Conservation (phyloP, 1,140 invertebrate species). For the Pseudomyrmex pallidus region DNA sequence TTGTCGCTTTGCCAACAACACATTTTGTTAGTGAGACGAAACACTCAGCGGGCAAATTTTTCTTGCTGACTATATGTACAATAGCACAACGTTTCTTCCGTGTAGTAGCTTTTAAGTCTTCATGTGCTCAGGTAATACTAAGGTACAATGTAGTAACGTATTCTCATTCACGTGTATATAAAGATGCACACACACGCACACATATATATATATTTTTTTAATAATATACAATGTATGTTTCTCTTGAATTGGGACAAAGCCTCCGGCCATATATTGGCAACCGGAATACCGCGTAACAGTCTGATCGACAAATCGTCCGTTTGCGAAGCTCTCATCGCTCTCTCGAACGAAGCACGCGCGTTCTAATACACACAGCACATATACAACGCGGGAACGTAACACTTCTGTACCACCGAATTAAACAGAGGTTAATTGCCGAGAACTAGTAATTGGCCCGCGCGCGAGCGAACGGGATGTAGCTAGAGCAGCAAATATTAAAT, state of each 20-base stretch:
- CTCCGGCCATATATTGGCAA: background rate
- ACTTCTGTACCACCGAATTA: conserved; percentile 47
- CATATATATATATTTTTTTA: too few relatives aligned
- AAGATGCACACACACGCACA: too few relatives aligned
- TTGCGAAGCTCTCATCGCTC: conserved; percentile 24
- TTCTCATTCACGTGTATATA: too few relatives aligned
- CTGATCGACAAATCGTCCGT: conserved; percentile 40
- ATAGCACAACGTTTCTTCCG: too few relatives aligned
- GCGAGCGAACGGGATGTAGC: conserved; percentile 43
- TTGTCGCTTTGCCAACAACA: too few relatives aligned
- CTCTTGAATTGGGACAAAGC: background rate
- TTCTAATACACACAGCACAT: conserved; percentile 48
- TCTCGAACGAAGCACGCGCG: conserved; percentile 21
- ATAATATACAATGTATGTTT: too few relatives aligned
- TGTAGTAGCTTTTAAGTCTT: too few relatives aligned
- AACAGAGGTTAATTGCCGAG: conserved; percentile 25
- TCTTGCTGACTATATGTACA: too few relatives aligned
- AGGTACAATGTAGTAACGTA: too few relatives aligned
- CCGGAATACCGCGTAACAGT: conserved; percentile 25
- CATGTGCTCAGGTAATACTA: too few relatives aligned
- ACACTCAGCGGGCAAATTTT: too few relatives aligned
- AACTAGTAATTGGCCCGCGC: conserved; percentile 35
- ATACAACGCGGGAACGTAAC: conserved; percentile 35
- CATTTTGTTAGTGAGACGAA: too few relatives aligned
- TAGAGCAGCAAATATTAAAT: conserved; percentile 49